Conservation (phyloP, 2,888 invertebrate species). For the Luperina nickerlii region DNA sequence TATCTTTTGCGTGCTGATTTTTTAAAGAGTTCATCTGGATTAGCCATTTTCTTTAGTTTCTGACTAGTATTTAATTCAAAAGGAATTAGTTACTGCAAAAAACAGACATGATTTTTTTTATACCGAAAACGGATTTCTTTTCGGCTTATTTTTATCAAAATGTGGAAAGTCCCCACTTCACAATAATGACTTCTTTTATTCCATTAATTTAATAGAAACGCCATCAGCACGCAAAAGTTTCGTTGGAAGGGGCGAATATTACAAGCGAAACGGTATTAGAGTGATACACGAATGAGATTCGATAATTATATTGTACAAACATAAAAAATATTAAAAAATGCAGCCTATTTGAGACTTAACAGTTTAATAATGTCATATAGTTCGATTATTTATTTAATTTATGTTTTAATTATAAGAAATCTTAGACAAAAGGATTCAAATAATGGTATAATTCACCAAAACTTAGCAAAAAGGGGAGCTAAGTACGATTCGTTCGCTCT, state of each 20-base stretch:
- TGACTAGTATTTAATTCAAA: background rate
- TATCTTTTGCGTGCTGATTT: constrained; percentile 42
- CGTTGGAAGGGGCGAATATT: constrained; percentile 45
- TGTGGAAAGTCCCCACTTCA: background rate
- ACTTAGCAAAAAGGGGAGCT: background rate
- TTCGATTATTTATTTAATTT: constrained; percentile 10
- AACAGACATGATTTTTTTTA: background rate
- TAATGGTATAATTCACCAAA: background rate
- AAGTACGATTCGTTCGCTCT: background rate
- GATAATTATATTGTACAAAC: constrained; percentile 58
- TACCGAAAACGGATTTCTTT: background rate
- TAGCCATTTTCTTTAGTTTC: background rate
- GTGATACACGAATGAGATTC: constrained; percentile 61
- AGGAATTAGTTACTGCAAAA: background rate
- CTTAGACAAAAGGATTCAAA: constrained; percentile 6
- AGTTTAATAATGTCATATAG: constrained; percentile 3
- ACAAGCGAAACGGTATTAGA: constrained; percentile 49
- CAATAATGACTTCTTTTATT: background rate
- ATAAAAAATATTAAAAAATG: constrained; percentile 43
- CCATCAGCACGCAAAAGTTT: constrained; percentile 47
- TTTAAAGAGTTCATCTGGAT: background rate
- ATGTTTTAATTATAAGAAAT: background rate
- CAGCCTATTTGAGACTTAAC: constrained; percentile 23
- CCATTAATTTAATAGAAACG: background rate
- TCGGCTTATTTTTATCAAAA: background rate